A percentile compares a stretch with the other conserved stretches of the same genome.
These are phyloP conservation scores for Pogonognathellus flavescens DNA, from an alignment of 1,140 invertebrate genomes.

Conservation along the genomic window DNA sequence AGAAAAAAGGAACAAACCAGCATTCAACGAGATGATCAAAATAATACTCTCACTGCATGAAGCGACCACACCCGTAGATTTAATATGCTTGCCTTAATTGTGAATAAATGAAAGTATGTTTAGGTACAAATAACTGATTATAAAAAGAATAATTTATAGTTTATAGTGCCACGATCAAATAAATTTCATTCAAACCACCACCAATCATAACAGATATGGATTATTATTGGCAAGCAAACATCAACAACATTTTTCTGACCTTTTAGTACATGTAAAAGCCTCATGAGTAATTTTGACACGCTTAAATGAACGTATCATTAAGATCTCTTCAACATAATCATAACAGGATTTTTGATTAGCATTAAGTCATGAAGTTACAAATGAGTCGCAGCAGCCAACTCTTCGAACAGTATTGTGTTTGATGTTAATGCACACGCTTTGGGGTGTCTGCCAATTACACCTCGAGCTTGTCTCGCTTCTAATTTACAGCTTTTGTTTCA, in stretches of 20 bases:
- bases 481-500: no score
- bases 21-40: no score
- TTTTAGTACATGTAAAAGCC: neutral
- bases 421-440: neutral
- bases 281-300: neutral
- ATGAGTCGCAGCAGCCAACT: neutral
- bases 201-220: slow-evolving; percentile 4
- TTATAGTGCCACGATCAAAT: no score
- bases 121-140: no score
- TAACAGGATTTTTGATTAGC: slow-evolving; percentile 1
- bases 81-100: no score
- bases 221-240: slow-evolving; percentile 19
- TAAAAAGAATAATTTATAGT: no score
- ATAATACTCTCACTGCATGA: no score
- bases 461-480: no score
- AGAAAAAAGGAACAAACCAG: no score
- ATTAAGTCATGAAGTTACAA: neutral
- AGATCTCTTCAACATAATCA: slow-evolving; percentile 26
- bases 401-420: neutral
- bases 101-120: no score
- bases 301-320: slow-evolving; percentile 15
- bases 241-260: neutral
- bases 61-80: no score
- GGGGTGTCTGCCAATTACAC: neutral
- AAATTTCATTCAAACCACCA: neutral